Evolutionary conservation across 2,888 invertebrate species (phyloP), one percentile per base, ranked within the genome.

Genomic region (Bembecia ichneumoniformis): DNA sequence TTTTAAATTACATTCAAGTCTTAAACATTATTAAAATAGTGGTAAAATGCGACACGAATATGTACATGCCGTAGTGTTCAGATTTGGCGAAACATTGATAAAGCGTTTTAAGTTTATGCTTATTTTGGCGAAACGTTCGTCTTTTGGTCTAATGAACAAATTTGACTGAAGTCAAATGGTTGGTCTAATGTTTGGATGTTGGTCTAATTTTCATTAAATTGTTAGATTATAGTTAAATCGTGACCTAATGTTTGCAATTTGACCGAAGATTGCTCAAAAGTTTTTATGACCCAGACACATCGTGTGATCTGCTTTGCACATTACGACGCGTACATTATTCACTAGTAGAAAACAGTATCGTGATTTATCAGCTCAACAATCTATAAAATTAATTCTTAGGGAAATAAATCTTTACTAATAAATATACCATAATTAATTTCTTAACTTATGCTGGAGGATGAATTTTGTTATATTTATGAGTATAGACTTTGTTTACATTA

Each of bases 311-410:
- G 28, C 9, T 28, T 28, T 28, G 28, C 28, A 28, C 2, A 28
- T 9, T 28, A 28, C 28, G 28, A 28, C 28, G 28, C 9, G 28
- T 28, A 28, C 28, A 28, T 28, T 28, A 9, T 28, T 28, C 28
- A 44, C 44, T 44, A 11, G 46, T 48, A 46, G 35, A 54, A 28
- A 55, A 56, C 60, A 58, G 53, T 49, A 51, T 60, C 58, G 63
- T 64, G 57, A 65, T 64, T 59, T 56, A 51, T 60, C 66, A 69
- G 78, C 76, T 77, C 78, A 77, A 78, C 5, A 71, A 61, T 61
- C 62, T 63, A 63, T 68, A 63, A 71, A 66, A 58, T 47, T 43
- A 49, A 40, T 46, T 28, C 40, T 40, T 60, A 59, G 53, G 54
- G 64, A 66, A 62, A 63, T 60, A 65, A 63, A 53, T 69, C 66